Conservation (phyloP, 2,888 invertebrate species). For the Sympetrum striolatum region DNA sequence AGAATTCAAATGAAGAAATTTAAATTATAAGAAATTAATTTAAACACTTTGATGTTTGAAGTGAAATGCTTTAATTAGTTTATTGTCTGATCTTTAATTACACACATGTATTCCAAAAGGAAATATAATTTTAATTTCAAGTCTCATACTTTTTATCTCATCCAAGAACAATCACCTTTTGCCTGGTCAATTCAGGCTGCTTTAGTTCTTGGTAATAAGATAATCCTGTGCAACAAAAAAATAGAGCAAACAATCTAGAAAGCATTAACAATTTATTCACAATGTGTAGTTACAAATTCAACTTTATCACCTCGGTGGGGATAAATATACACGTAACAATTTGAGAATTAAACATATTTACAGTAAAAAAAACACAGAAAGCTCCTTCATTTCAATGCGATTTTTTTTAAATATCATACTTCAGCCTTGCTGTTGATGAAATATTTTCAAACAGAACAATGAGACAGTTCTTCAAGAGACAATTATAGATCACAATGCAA, state of each 20-base stretch:
- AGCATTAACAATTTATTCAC: slow-evolving; percentile 38
- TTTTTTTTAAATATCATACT: background rate
- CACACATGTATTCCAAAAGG: too few relatives aligned
- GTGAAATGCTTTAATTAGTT: too few relatives aligned
- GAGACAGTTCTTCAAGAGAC: background rate
- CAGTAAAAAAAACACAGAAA: background rate
- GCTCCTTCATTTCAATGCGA: background rate
- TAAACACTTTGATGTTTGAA: too few relatives aligned
- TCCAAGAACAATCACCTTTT: too few relatives aligned
- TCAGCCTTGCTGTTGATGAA: background rate
- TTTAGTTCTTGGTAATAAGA: background rate
- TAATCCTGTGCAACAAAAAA: background rate
- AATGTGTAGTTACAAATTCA: background rate
- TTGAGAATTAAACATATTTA: background rate
- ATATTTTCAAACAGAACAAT: background rate
- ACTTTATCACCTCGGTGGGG: background rate
- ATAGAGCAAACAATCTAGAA: background rate
- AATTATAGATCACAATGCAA: background rate
- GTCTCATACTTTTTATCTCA: too few relatives aligned
- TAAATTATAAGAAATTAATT: too few relatives aligned
- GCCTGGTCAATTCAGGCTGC: background rate
- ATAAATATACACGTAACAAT: background rate
- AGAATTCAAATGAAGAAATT: too few relatives aligned
- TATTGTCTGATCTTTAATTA: too few relatives aligned
- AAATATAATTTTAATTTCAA: too few relatives aligned